Percentiles rank a stretch among this genome's conserved stretches.
phyloP scores from a whole-genome alignment of 2,797 vertebrate genomes.

The Chelon labrosus region DNA sequence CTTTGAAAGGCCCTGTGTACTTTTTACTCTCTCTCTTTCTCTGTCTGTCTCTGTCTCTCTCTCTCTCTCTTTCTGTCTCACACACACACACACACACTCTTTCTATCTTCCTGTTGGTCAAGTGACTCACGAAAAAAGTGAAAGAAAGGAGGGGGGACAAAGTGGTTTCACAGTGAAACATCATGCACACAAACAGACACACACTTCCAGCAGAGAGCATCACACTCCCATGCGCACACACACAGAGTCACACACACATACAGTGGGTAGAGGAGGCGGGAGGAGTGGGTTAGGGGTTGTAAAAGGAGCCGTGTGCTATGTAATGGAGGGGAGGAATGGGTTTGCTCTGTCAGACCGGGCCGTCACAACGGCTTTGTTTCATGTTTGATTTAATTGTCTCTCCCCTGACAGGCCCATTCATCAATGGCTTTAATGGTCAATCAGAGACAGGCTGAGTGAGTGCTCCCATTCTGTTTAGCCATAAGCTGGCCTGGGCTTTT shows the following conservation, averaged over 20 bases:
- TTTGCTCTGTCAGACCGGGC: constrained; percentile 99
- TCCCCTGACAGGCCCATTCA: constrained; percentile 99
- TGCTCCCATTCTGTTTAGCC: constrained; percentile 96
- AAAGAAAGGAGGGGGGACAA: constrained; percentile 42
- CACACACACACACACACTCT: constrained; percentile 24
- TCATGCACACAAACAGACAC: constrained; percentile 52
- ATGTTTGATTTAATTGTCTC: constrained; percentile 99
- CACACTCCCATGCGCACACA: constrained; percentile 73
- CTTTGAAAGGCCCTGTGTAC: constrained; percentile 80
- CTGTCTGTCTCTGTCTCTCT: not conserved
- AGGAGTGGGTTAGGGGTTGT: constrained; percentile 80
- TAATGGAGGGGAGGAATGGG: constrained; percentile 92
- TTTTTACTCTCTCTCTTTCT: constrained; percentile 53
- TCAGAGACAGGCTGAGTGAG: constrained; percentile 99
- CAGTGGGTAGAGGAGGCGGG: constrained; percentile 66
- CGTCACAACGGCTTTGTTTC: constrained; percentile 99
- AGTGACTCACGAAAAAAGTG: constrained; percentile 76
- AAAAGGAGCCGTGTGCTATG: constrained; percentile 84
- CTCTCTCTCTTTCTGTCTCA: not conserved
- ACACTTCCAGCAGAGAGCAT: constrained; percentile 76
- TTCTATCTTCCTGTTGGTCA: constrained; percentile 69
- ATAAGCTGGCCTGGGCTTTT: constrained; percentile 95
- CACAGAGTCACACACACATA: constrained; percentile 42
- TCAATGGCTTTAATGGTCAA: constrained; percentile 99
- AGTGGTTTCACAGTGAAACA: constrained; percentile 76